Conservation (phyloP, 2,797 vertebrate species). For the Danio albolineatus region DNA sequence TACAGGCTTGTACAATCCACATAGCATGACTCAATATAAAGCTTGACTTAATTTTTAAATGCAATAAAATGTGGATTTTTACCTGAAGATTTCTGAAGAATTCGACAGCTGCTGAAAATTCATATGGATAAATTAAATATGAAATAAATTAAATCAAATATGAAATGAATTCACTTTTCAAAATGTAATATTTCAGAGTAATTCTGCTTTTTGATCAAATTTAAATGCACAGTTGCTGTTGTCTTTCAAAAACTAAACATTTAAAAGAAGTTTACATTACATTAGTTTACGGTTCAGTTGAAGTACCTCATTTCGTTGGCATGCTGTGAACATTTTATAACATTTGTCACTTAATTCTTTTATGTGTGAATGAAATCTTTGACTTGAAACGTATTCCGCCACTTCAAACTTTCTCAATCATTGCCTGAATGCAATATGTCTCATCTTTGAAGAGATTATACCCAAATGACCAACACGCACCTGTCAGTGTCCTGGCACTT, state of each 20-base stretch:
- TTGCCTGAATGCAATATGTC: conserved; percentile 47
- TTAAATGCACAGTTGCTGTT: not conserved
- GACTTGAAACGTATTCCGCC: not conserved
- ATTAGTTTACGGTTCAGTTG: too few relatives aligned
- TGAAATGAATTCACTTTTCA: not conserved
- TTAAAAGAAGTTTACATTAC: too few relatives aligned
- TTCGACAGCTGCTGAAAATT: not conserved
- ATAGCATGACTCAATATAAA: too few relatives aligned
- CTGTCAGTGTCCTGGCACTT: conserved; percentile 26
- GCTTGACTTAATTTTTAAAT: too few relatives aligned
- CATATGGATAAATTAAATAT: too few relatives aligned
- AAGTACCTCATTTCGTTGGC: too few relatives aligned
- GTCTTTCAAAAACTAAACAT: not conserved
- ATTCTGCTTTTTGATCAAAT: not conserved
- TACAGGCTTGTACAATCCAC: too few relatives aligned
- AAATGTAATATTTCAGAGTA: not conserved
- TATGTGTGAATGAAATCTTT: not conserved
- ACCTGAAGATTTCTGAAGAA: too few relatives aligned
- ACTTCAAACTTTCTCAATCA: conserved; percentile 4
- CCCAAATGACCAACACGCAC: not conserved
- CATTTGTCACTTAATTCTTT: not conserved
- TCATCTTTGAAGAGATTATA: conserved; percentile 26
- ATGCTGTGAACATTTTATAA: not conserved
- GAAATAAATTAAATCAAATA: too few relatives aligned
- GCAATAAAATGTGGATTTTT: too few relatives aligned